phyloP scores from a whole-genome alignment of 1,140 invertebrate species.

The Ylistrum balloti region DNA sequence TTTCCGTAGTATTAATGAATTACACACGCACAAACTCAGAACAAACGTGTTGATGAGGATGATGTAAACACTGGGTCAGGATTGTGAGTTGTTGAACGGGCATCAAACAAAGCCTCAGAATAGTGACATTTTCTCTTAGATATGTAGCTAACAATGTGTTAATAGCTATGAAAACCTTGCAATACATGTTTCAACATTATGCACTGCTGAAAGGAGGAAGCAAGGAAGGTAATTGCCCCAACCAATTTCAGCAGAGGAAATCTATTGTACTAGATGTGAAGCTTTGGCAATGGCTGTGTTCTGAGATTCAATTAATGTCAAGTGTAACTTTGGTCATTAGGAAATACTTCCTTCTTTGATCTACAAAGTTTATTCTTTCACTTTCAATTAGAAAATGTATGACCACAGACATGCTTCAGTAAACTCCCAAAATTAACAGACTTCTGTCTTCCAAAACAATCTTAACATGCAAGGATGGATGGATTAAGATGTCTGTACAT shows the following conservation, averaged over 20 bases:
- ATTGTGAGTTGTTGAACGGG: background rate
- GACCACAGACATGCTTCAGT: background rate
- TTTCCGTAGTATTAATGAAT: background rate
- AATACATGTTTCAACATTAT: background rate
- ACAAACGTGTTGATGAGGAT: background rate
- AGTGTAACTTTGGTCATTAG: background rate
- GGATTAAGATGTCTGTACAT: background rate
- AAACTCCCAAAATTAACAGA: background rate
- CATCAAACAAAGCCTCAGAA: background rate
- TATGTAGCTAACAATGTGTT: background rate
- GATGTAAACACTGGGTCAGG: background rate
- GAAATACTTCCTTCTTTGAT: background rate
- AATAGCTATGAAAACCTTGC: background rate
- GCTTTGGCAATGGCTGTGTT: background rate
- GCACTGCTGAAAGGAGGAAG: constrained; percentile 30
- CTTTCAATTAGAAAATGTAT: background rate
- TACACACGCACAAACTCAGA: background rate
- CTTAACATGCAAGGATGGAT: background rate
- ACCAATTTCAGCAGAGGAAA: background rate
- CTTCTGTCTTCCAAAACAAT: background rate
- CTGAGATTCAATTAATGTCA: background rate
- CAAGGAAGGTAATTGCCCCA: background rate
- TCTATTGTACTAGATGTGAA: background rate
- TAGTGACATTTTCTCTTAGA: constrained; percentile 4
- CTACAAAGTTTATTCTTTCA: background rate